Conservation (phyloP, 2,113 vertebrate species). For the Semnornis frantzii region DNA sequence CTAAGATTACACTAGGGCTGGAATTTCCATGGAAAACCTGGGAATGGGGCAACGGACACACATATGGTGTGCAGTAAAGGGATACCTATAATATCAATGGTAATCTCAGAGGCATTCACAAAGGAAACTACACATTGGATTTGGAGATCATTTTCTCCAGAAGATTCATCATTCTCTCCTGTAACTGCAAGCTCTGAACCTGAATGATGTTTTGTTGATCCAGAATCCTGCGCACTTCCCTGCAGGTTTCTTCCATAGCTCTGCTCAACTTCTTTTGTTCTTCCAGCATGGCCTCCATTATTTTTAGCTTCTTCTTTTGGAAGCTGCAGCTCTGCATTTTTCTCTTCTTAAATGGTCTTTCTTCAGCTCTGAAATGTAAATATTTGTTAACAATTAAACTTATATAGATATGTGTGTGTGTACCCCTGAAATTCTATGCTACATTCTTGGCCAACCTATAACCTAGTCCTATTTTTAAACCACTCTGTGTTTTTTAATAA, state of each 20-base stretch:
- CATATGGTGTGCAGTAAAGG: slow-evolving; percentile 61
- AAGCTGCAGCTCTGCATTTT: slow-evolving; percentile 79
- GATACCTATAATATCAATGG: slow-evolving; percentile 42
- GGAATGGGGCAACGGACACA: slow-evolving; percentile 58
- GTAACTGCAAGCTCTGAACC: slow-evolving; percentile 94
- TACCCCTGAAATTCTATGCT: background rate
- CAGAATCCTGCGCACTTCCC: slow-evolving; percentile 91
- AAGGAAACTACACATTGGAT: slow-evolving; percentile 67
- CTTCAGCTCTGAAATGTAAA: slow-evolving; percentile 82
- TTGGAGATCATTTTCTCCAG: slow-evolving; percentile 92
- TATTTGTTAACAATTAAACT: slow-evolving; percentile 33
- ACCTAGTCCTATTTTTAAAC: background rate
- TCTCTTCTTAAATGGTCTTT: slow-evolving; percentile 81
- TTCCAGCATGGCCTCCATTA: slow-evolving; percentile 93
- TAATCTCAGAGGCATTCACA: slow-evolving; percentile 56
- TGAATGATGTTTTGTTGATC: slow-evolving; percentile 96
- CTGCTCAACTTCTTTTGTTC: slow-evolving; percentile 89
- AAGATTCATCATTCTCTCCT: slow-evolving; percentile 97
- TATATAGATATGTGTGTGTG: background rate
- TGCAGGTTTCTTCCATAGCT: slow-evolving; percentile 92
- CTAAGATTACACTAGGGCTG: slow-evolving; percentile 57
- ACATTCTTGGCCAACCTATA: background rate
- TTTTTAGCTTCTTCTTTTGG: slow-evolving; percentile 88
- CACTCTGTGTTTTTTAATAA: background rate
- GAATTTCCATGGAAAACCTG: slow-evolving; percentile 57